Conservation (phyloP, 2,797 vertebrate species). For the Triplophysa bombifrons region DNA sequence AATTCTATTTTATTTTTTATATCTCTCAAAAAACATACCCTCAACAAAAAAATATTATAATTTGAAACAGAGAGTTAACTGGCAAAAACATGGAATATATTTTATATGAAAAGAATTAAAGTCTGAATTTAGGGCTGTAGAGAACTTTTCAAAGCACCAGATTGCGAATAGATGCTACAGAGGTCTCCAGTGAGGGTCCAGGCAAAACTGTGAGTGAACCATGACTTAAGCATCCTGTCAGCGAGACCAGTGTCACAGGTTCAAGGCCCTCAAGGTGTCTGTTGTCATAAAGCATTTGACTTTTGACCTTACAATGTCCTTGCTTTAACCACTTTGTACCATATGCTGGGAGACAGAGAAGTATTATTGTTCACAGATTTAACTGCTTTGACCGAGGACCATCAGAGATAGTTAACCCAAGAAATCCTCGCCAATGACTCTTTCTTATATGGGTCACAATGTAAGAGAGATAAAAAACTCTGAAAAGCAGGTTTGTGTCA, state of each 20-base stretch:
- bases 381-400: not conserved
- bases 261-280: conserved; percentile 27
- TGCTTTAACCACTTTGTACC: not conserved
- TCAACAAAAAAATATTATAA: not conserved
- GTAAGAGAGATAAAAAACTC: too few relatives aligned
- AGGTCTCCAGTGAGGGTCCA: not conserved
- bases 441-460: too few relatives aligned
- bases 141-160: not conserved
- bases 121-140: not conserved
- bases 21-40: conserved; percentile 2
- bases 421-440: too few relatives aligned
- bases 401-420: not conserved
- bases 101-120: not conserved
- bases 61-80: not conserved
- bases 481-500: too few relatives aligned
- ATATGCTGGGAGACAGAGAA: not conserved
- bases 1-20: conserved; percentile 2
- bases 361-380: not conserved
- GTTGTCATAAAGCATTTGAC: conserved; percentile 27
- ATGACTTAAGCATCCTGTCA: conserved; percentile 15
- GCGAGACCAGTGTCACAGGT: conserved; percentile 23
- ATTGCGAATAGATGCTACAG: not conserved
- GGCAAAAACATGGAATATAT: not conserved
- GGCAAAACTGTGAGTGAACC: not conserved
- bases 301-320: conserved; percentile 24